These are phyloP conservation scores for Hirtodrosophila alboralis DNA, from an alignment of 2,888 invertebrate genomes.

Conservation along the genomic window DNA sequence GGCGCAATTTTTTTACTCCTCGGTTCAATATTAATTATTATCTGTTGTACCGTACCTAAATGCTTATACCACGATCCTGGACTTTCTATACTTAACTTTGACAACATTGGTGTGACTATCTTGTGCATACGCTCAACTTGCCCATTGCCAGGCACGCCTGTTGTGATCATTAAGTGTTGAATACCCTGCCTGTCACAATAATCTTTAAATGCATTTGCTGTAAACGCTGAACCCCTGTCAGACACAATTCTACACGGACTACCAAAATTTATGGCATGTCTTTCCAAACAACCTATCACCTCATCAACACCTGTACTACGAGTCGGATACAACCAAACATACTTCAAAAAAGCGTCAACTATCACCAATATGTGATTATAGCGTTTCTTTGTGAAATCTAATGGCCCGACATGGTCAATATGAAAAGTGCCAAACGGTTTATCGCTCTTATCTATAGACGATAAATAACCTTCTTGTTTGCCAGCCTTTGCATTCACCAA, in stretches of 20 bases:
- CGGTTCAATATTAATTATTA: constrained; percentile 13
- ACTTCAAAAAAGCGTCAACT: constrained; percentile 9
- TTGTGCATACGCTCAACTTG: constrained; percentile 9
- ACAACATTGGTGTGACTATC: neutral
- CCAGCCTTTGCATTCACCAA: too few species aligned
- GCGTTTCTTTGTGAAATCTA: constrained; percentile 2
- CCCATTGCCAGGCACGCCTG: neutral
- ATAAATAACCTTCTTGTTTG: neutral
- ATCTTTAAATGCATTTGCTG: neutral
- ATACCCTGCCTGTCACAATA: neutral
- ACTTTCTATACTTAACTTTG: constrained; percentile 3
- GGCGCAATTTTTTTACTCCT: constrained; percentile 8
- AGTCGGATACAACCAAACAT: constrained; percentile 11
- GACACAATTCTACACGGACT: constrained; percentile 6
- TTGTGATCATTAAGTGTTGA: neutral
- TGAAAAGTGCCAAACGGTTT: constrained; percentile 4
- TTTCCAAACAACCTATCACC: constrained; percentile 5
- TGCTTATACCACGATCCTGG: constrained; percentile 5
- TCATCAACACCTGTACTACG: constrained; percentile 14
- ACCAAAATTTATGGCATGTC: constrained; percentile 7
- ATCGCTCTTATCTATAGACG: neutral
- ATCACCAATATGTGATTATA: constrained; percentile 10
- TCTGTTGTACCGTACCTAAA: constrained; percentile 9
- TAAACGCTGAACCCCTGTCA: constrained; percentile 1
- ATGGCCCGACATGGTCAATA: constrained; percentile 4